phyloP scores from a whole-genome alignment of 2,888 invertebrate genomes.

The Rhagonycha fulva region DNA sequence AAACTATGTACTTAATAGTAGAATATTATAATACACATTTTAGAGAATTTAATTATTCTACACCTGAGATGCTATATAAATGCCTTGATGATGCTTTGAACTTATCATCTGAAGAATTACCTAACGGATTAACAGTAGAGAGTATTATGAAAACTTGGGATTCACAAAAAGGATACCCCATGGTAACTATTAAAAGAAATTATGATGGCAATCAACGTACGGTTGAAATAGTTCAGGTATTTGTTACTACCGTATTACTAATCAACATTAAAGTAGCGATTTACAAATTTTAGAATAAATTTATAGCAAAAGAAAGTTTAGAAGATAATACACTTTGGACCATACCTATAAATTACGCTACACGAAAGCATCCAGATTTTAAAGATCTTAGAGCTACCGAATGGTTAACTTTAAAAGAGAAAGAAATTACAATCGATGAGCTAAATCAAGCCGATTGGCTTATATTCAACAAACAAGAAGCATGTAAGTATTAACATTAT shows the following conservation, averaged over 20 bases:
- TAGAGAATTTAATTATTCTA: slow-evolving; percentile 4
- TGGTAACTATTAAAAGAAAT: slow-evolving; percentile 17
- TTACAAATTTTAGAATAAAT: background rate
- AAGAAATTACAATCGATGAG: slow-evolving; percentile 18
- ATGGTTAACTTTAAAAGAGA: slow-evolving; percentile 55
- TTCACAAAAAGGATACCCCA: slow-evolving; percentile 11
- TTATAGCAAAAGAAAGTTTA: background rate
- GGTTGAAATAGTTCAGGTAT: slow-evolving; percentile 9
- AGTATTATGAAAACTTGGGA: slow-evolving; percentile 18
- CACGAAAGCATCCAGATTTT: slow-evolving; percentile 50
- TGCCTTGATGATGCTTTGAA: slow-evolving; percentile 8
- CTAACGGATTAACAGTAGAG: slow-evolving; percentile 4
- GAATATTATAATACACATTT: background rate
- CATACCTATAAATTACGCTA: slow-evolving; percentile 46
- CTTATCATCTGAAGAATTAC: background rate
- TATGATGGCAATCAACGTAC: background rate
- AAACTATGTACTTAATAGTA: no score
- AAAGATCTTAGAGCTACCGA: slow-evolving; percentile 53
- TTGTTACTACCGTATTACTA: background rate
- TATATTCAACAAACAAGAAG: slow-evolving; percentile 63
- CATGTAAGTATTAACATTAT: slow-evolving; percentile 51
- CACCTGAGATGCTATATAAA: slow-evolving; percentile 12
- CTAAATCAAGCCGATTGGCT: slow-evolving; percentile 56
- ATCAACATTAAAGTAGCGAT: background rate
- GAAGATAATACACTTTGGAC: slow-evolving; percentile 33